Conservation (phyloP, 53 echinoderm and acorn worm genomes). For the Stichopus horrens region DNA sequence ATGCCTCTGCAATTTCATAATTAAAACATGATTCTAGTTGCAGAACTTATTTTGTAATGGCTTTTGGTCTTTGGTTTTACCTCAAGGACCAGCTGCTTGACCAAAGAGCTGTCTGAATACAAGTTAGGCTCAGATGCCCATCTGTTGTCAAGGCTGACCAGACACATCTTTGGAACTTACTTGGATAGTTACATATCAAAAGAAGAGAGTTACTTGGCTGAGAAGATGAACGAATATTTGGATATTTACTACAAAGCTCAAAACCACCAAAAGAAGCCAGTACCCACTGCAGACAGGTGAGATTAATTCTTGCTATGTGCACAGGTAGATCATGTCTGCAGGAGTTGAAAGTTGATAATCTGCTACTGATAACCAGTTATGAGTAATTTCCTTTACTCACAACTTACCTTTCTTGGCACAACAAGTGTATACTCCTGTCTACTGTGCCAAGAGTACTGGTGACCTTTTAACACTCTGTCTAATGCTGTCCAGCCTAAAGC, state of each 20-base stretch:
- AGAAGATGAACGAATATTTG: slow-evolving; percentile 86
- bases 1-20: not conserved
- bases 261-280: slow-evolving; percentile 70
- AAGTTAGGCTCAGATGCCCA: slow-evolving; percentile 92
- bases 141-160: slow-evolving; percentile 83
- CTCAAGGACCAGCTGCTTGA: slow-evolving; percentile 71
- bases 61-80: not conserved
- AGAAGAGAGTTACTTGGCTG: slow-evolving; percentile 72
- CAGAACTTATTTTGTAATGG: not conserved
- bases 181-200: slow-evolving; percentile 70
- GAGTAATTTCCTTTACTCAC: no score
- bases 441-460: no score
- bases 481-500: no score
- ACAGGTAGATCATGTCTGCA: no score
- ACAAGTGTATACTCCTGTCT: no score
- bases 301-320: not conserved
- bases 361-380: no score
- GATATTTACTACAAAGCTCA: slow-evolving; percentile 69
- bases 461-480: no score
- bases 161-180: slow-evolving; percentile 85
- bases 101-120: slow-evolving; percentile 69
- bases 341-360: no score
- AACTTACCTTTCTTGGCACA: no score
- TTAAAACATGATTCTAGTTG: not conserved
- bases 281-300: slow-evolving; percentile 83